These are phyloP conservation scores for Mystacides longicornis DNA, from an alignment of 2,888 invertebrate genomes.

Conservation along the genomic window DNA sequence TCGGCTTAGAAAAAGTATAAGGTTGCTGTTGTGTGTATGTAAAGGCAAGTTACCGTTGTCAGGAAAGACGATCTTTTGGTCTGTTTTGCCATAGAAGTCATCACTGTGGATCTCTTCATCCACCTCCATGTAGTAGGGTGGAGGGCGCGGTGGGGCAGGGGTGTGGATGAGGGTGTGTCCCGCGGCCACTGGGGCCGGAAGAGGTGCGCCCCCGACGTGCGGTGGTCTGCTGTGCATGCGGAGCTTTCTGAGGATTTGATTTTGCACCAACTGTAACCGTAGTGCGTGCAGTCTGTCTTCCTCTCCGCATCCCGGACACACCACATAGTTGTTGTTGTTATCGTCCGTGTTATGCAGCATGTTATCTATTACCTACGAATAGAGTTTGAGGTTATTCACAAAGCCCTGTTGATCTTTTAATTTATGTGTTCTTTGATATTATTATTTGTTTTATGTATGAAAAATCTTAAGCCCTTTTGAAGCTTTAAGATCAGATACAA, in stretches of 20 bases:
- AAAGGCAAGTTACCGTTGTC: constrained; percentile 32
- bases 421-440: no score
- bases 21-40: not conserved
- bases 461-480: no score
- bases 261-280: constrained; percentile 74
- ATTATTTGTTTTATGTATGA: no score
- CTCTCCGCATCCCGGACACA: constrained; percentile 10
- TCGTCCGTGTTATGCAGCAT: constrained; percentile 14
- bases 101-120: constrained; percentile 52
- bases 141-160: constrained; percentile 33
- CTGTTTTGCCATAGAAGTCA: constrained; percentile 77
- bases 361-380: constrained; percentile 10
- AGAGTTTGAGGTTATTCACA: no score
- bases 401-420: no score
- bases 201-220: constrained; percentile 52
- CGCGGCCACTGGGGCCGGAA: constrained; percentile 71
- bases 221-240: constrained; percentile 67
- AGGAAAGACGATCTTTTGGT: constrained; percentile 76
- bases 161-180: constrained; percentile 50
- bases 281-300: constrained; percentile 49
- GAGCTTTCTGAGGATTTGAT: constrained; percentile 75
- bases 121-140: constrained; percentile 27
- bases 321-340: not conserved
- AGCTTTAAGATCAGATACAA: no score
- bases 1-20: not conserved